Evolutionary conservation across 2,113 vertebrate genomes (phyloP), one percentile per base, ranked within the genome.

Genomic region (Sapayoa aenigma): DNA sequence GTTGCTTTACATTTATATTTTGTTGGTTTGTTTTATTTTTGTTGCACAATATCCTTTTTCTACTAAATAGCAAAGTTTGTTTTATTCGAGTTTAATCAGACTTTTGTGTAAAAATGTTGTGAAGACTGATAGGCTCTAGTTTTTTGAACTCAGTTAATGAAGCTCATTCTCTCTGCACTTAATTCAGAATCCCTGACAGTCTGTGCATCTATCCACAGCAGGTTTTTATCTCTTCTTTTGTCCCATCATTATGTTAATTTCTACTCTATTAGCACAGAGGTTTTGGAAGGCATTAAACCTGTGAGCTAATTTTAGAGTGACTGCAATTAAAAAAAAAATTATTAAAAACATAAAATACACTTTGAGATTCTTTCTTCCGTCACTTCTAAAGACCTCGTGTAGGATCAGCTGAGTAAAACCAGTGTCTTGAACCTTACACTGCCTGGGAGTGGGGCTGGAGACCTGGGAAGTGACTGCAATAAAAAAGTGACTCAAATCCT

Each of bases 341-440:
- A 11, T 14, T 17, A 50, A 78, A 74, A 59, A 15, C 50, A 44
- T 35, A 35, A 90, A 83, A 28, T 20, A 6, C 2, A 4, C 20
- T 28, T 75, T 28, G 68, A 31, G 46, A 5, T 88, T 75, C 46
- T 44, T 77, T 86, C 30, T 75, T 66, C 18, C 9, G 28, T 0
- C 6, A 5, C 11, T 52, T 19, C 14, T 66, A 46, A 66, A 52
- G 23, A 5, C 12, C 84, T 60, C 8, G 12, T 23, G 3, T 14
- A 8, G 44, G 8, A 37, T 19, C 30, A 52, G 68, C 25, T 60
- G 11, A n/a, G 25, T 23, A 23, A 49, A 52, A 47, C 4, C 37
- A 4, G 21, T 7, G 10, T 18, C 25, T 52, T 69, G 7, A 42
- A 52, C 6, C 8, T 21, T 1, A 1, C 25, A 1, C 25, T 46